Conservation (phyloP, 2,797 vertebrate genomes). For the Oreochromis mossambicus region DNA sequence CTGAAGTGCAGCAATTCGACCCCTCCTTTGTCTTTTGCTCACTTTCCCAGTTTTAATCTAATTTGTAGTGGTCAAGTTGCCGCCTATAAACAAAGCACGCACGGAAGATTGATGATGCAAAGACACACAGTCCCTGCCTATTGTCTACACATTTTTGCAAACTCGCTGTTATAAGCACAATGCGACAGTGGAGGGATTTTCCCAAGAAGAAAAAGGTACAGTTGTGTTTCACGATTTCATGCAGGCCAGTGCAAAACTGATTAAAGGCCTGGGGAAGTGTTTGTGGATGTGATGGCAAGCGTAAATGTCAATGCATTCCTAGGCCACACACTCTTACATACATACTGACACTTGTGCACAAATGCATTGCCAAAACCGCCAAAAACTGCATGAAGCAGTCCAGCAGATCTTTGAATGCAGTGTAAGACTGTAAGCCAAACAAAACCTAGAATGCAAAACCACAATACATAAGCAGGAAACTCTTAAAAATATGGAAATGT, state of each 20-base stretch:
- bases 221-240: constrained; percentile 1
- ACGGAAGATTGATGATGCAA: constrained; percentile 27
- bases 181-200: constrained; percentile 20
- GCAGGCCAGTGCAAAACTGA: constrained; percentile 49
- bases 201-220: not conserved
- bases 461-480: not conserved
- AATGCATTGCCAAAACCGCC: not conserved
- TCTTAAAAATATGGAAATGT: not conserved
- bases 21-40: constrained; percentile 1
- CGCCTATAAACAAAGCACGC: constrained; percentile 39
- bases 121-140: constrained; percentile 4
- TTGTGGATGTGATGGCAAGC: constrained; percentile 71
- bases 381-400: not conserved
- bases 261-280: constrained; percentile 78
- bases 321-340: constrained; percentile 37
- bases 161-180: not conserved
- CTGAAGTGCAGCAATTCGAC: constrained; percentile 1
- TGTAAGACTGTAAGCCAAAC: not conserved
- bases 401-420: not conserved
- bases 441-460: not conserved
- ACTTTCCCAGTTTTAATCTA: constrained; percentile 53
- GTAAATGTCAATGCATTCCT: constrained; percentile 93
- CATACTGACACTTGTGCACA: not conserved
- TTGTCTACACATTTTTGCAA: constrained; percentile 23
- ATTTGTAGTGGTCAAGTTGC: constrained; percentile 53